These are phyloP conservation scores for Crocidura indochinensis DNA, from an alignment of 2,797 vertebrate species.

Conservation along the genomic window DNA sequence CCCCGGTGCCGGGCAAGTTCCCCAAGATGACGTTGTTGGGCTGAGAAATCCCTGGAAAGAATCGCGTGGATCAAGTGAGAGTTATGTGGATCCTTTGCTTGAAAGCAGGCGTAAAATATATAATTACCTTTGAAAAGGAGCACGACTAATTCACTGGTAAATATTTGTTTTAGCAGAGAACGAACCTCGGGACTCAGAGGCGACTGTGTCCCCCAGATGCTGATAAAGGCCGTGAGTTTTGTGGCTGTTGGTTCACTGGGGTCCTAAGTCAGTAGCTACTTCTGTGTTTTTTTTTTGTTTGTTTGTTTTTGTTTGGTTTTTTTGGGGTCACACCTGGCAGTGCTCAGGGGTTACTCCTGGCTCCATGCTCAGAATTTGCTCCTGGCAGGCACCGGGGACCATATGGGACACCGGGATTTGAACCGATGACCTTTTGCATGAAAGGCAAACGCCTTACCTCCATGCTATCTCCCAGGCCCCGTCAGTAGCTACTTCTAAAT, in stretches of 20 bases:
- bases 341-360: too few species aligned
- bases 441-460: too few species aligned
- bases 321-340: not conserved
- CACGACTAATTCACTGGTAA: slow-evolving; percentile 73
- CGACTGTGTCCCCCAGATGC: slow-evolving; percentile 24
- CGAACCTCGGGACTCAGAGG: not conserved
- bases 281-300: slow-evolving; percentile 28
- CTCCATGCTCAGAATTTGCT: too few species aligned
- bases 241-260: not conserved
- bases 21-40: slow-evolving; percentile 13
- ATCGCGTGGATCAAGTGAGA: slow-evolving; percentile 62
- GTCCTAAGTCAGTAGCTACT: slow-evolving; percentile 46
- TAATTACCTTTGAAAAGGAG: slow-evolving; percentile 75
- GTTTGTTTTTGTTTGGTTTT: slow-evolving; percentile 47
- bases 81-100: slow-evolving; percentile 67
- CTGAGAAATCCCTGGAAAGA: slow-evolving; percentile 59
- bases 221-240: slow-evolving; percentile 12
- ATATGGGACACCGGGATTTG: too few species aligned
- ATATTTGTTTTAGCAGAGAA: slow-evolving; percentile 73
- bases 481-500: not conserved
- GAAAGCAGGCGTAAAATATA: slow-evolving; percentile 67
- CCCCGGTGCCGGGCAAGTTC: not conserved
- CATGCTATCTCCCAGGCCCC: too few species aligned
- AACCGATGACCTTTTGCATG: too few species aligned
- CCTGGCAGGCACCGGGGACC: too few species aligned